A percentile compares a stretch with the other conserved stretches of the same genome.
Evolutionary conservation across 2,888 invertebrate species (phyloP).

Genomic region (Brachypalpus laphriformis): DNA sequence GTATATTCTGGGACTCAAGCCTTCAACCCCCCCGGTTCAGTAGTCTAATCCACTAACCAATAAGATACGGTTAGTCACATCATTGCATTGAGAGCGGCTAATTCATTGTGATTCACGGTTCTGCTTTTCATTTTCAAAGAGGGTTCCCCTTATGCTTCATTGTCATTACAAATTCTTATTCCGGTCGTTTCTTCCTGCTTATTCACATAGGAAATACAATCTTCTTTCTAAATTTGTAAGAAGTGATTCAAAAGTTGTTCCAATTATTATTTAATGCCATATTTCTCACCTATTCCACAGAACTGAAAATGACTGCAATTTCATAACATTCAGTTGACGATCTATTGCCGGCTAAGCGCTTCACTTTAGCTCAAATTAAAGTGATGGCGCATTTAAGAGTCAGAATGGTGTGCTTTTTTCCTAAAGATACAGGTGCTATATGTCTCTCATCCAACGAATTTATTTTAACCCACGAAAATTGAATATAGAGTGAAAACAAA

Average conservation of each 20-base stretch:
- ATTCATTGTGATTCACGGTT: not conserved
- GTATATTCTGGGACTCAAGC: no score
- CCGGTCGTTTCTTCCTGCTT: not conserved
- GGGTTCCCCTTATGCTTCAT: not conserved
- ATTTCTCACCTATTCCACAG: conserved; percentile 8
- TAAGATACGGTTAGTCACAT: no score
- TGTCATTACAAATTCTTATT: not conserved
- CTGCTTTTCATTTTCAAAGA: not conserved
- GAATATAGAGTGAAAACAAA: conserved; percentile 11
- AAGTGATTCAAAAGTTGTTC: conserved; percentile 38
- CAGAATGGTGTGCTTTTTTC: conserved; percentile 13
- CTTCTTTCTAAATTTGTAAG: not conserved
- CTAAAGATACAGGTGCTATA: conserved; percentile 41
- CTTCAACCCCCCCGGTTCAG: no score
- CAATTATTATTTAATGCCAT: not conserved
- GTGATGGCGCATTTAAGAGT: conserved; percentile 40
- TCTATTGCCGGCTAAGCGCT: conserved; percentile 5
- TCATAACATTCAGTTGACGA: not conserved
- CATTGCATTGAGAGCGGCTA: not conserved
- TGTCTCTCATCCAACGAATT: conserved; percentile 58
- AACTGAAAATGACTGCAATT: conserved; percentile 25
- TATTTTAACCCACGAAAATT: conserved; percentile 35
- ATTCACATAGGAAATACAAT: not conserved
- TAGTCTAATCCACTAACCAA: no score
- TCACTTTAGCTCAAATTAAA: conserved; percentile 4